Conservation (phyloP, 2,113 vertebrate species). For the Apodemus speciosus region DNA sequence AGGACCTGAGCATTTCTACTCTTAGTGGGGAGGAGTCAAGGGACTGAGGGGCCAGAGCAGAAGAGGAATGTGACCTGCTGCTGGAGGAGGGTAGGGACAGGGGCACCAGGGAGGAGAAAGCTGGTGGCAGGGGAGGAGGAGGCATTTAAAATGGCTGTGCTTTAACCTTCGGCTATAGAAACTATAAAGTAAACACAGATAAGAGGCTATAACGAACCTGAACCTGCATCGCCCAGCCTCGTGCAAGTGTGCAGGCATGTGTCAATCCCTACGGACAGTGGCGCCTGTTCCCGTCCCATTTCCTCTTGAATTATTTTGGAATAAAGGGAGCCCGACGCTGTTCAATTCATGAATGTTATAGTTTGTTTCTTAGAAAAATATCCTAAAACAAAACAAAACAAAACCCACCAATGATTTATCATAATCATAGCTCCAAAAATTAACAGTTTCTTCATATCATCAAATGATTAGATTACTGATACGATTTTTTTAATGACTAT, state of each 20-base stretch:
- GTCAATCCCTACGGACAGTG: background rate
- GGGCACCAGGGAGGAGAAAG: background rate
- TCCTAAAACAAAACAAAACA: conserved; percentile 16
- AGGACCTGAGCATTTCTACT: background rate
- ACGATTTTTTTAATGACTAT: background rate
- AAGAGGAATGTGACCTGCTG: background rate
- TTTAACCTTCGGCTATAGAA: conserved; percentile 22
- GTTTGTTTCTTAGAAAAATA: conserved; percentile 61
- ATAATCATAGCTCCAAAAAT: conserved; percentile 32
- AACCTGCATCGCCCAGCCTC: conserved; percentile 3
- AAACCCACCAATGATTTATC: background rate
- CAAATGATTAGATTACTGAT: conserved; percentile 45
- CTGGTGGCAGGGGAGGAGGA: background rate
- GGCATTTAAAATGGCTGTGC: background rate
- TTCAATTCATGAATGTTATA: background rate
- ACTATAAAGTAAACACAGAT: background rate
- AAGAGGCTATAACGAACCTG: conserved; percentile 3
- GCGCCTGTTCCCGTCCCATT: background rate
- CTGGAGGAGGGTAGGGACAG: background rate
- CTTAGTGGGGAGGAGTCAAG: background rate
- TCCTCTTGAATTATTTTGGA: conserved; percentile 45
- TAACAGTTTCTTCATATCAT: conserved; percentile 41
- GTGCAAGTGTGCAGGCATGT: background rate
- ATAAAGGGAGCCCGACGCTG: conserved; percentile 14
- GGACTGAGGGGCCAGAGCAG: background rate